Percentiles rank a stretch among this genome's conserved stretches.
Evolutionary conservation across 2,797 vertebrate genomes (phyloP).

Genomic region (Onychomys leucogaster): DNA sequence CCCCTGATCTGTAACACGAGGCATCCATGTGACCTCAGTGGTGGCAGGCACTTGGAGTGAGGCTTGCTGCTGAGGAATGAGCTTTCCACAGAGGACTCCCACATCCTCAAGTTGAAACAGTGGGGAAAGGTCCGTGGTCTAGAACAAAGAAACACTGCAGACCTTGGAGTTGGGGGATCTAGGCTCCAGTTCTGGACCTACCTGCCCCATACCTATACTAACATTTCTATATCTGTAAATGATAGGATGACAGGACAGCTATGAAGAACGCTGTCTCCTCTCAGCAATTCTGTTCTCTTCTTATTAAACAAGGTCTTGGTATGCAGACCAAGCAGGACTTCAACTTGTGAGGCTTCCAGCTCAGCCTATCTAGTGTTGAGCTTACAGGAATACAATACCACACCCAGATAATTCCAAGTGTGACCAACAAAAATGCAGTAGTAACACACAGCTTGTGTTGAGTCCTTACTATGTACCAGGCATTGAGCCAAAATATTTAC

Average conservation of each 20-base stretch:
- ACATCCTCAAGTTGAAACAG: not conserved
- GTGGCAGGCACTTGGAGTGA: not conserved
- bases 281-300: not conserved
- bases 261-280: not conserved
- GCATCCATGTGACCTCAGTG: not conserved
- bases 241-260: not conserved
- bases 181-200: not conserved
- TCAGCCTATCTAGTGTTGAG: too few species aligned
- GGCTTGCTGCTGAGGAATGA: not conserved
- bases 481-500: not conserved
- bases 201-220: not conserved
- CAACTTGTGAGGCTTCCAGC: not conserved
- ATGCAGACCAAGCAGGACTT: not conserved
- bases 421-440: not conserved
- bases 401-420: not conserved
- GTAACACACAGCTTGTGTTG: not conserved
- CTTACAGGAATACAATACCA: not conserved
- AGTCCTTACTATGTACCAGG: not conserved
- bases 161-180: not conserved
- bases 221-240: not conserved
- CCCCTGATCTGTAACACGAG: constrained; percentile 7
- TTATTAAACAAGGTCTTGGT: not conserved
- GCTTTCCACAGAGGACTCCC: not conserved
- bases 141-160: not conserved
- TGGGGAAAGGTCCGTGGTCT: not conserved